phyloP scores from a whole-genome alignment of 2,113 vertebrate species.

The Entosphenus tridentatus region DNA sequence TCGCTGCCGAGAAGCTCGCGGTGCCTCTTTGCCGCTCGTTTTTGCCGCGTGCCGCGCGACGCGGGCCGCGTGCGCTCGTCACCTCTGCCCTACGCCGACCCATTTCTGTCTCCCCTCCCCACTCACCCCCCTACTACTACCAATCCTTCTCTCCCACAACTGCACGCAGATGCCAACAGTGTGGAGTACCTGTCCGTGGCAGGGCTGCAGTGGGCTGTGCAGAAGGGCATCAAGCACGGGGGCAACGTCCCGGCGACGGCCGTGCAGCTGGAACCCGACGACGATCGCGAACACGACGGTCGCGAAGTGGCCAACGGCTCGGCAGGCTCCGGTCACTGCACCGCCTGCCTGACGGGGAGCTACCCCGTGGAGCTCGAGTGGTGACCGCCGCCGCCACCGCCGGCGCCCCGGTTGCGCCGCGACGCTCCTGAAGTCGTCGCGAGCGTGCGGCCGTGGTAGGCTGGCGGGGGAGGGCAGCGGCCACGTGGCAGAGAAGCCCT shows the following conservation, averaged over 20 bases:
- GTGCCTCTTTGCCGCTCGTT: background rate
- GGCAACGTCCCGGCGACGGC: conserved; percentile 26
- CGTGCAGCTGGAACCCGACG: conserved; percentile 21
- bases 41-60: background rate
- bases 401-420: background rate
- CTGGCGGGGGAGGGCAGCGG: background rate
- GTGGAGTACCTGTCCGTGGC: conserved; percentile 78
- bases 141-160: conserved; percentile 8
- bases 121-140: background rate
- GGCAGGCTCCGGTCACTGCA: conserved; percentile 48
- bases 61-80: background rate
- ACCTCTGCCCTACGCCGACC: background rate
- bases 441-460: background rate
- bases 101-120: background rate
- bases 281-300: conserved; percentile 13
- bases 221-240: conserved; percentile 30
- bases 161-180: conserved; percentile 51
- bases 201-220: conserved; percentile 68
- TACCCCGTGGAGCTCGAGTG: conserved; percentile 83
- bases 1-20: background rate
- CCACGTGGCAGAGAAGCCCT: background rate
- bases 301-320: background rate
- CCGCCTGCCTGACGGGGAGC: conserved; percentile 69
- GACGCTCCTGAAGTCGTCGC: background rate
- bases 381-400: conserved; percentile 26